Percentiles rank a stretch among this genome's conserved stretches.
phyloP scores from a whole-genome alignment of 2,797 vertebrate species.

The Hybognathus amarus region DNA sequence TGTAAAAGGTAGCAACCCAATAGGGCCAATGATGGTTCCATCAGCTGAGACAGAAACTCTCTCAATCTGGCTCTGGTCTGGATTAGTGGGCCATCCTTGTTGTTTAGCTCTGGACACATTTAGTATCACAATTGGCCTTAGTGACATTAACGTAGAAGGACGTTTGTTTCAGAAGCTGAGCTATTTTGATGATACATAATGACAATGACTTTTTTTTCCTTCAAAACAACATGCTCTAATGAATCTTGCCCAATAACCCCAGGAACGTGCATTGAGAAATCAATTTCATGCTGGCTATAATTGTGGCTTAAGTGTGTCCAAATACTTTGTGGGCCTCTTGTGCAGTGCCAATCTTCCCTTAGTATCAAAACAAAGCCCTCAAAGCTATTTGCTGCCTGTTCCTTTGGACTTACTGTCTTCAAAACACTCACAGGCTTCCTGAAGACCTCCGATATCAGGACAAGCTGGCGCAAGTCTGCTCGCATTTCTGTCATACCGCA shows the following conservation, averaged over 20 bases:
- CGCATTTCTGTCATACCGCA: conserved; percentile 67
- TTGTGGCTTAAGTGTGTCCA: background rate
- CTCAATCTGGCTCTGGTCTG: too few relatives aligned
- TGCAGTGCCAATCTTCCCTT: background rate
- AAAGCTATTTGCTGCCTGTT: background rate
- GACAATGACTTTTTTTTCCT: background rate
- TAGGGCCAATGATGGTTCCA: background rate
- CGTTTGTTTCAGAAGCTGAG: background rate
- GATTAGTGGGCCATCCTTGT: background rate
- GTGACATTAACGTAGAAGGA: background rate
- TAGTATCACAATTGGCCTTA: background rate
- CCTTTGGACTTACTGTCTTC: conserved; percentile 3
- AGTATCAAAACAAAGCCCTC: conserved; percentile 4
- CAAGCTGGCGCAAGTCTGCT: conserved; percentile 64
- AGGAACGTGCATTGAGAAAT: background rate
- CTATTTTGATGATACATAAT: background rate
- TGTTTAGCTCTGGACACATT: background rate
- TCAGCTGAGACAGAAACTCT: background rate
- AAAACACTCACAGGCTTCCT: background rate
- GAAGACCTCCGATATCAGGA: conserved; percentile 36
- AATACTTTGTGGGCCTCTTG: background rate
- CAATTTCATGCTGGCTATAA: background rate
- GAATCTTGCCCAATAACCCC: background rate
- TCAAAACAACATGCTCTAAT: background rate
- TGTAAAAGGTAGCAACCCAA: background rate